Percentiles rank a stretch among this genome's conserved stretches.
These are phyloP conservation scores for Acanthornis magna DNA, from an alignment of 2,797 vertebrate species.

Conservation along the genomic window DNA sequence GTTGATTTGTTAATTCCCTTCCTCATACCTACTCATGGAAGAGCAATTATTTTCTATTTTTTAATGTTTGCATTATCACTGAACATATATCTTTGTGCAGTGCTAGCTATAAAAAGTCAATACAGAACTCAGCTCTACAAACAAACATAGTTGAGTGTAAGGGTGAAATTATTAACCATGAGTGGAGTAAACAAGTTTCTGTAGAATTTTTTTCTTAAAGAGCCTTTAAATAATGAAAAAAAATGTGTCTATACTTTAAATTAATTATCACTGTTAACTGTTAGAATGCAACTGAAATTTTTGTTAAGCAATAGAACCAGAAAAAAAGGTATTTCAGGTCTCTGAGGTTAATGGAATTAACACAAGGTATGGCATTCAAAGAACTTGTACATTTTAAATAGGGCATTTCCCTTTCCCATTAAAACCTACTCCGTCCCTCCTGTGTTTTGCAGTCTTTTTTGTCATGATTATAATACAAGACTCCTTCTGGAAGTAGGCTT, in stretches of 20 bases:
- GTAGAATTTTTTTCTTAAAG: not conserved
- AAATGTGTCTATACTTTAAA: not conserved
- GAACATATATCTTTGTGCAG: conserved; percentile 46
- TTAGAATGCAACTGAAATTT: conserved; percentile 12
- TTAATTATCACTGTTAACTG: conserved; percentile 19
- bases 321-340: not conserved
- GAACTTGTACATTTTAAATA: conserved; percentile 12
- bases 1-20: conserved; percentile 53
- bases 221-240: not conserved
- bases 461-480: not conserved
- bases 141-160: conserved; percentile 58
- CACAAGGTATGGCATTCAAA: not conserved
- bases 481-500: not conserved
- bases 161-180: conserved; percentile 45
- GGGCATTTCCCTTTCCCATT: not conserved
- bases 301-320: not conserved
- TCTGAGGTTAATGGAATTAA: conserved; percentile 18
- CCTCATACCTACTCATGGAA: conserved; percentile 35
- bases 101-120: conserved; percentile 52
- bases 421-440: not conserved
- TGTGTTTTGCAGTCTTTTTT: conserved; percentile 20
- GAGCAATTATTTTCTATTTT: conserved; percentile 57
- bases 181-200: conserved; percentile 37
- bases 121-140: conserved; percentile 40
- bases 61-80: conserved; percentile 55